Percentiles rank a stretch among this genome's conserved stretches.
phyloP scores from a whole-genome alignment of 1,140 invertebrate species.

The Hylaeus anthracinus region DNA sequence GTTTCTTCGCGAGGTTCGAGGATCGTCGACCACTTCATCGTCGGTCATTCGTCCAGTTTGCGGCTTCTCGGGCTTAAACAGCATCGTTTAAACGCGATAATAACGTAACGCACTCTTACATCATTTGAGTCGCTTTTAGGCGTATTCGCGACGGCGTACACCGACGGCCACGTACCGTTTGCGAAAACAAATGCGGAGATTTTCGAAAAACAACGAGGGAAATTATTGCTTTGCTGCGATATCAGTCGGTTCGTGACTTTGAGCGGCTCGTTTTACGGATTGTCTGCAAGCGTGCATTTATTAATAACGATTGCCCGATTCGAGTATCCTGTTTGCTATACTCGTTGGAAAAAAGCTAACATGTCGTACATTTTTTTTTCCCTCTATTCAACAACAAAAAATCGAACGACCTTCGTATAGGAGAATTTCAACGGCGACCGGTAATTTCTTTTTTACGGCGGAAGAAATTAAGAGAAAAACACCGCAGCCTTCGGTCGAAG shows the following conservation, averaged over 20 bases:
- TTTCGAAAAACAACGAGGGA: slow-evolving; percentile 24
- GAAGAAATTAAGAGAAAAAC: slow-evolving; percentile 4
- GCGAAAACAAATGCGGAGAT: slow-evolving; percentile 18
- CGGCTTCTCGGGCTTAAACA: not conserved
- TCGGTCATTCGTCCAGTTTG: not conserved
- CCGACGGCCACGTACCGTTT: slow-evolving; percentile 39
- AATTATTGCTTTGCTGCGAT: not conserved
- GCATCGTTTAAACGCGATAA: slow-evolving; percentile 29
- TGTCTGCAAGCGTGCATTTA: no score
- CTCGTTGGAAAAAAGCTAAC: not conserved
- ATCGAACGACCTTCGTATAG: not conserved
- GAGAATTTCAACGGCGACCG: not conserved
- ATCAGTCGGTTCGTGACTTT: slow-evolving; percentile 1
- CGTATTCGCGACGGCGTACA: slow-evolving; percentile 38
- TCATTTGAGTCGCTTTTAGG: slow-evolving; percentile 41
- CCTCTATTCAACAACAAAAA: not conserved
- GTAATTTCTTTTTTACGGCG: not conserved
- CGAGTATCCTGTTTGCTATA: no score
- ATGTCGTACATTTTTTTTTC: not conserved
- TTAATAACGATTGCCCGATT: not conserved
- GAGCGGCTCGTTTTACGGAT: not conserved
- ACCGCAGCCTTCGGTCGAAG: slow-evolving; percentile 1
- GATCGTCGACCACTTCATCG: not conserved
- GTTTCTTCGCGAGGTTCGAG: not conserved
- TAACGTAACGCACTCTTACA: slow-evolving; percentile 28